Percentiles rank a stretch among this genome's conserved stretches.
phyloP scores from a whole-genome alignment of 1,140 invertebrate genomes.

The Arion vulgaris region DNA sequence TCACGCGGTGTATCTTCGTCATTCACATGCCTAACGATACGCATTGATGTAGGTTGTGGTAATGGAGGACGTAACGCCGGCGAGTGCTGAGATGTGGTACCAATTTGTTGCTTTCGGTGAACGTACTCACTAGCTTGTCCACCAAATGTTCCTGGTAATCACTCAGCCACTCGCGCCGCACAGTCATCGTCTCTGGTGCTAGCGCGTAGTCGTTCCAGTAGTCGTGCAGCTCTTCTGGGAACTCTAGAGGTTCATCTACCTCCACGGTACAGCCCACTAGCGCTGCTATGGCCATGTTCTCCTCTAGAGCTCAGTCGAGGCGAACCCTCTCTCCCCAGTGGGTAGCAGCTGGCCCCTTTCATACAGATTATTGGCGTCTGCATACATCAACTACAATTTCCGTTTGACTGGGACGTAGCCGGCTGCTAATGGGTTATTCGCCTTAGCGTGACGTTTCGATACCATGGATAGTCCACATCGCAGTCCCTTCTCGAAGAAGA shows the following conservation, averaged over 20 bases:
- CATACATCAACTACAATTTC: not conserved
- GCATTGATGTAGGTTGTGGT: constrained; percentile 45
- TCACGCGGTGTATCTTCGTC: constrained; percentile 40
- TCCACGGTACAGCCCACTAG: not conserved
- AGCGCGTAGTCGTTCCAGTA: not conserved
- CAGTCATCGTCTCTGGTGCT: not conserved
- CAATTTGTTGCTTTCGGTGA: constrained; percentile 39
- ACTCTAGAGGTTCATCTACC: not conserved
- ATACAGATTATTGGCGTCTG: constrained; percentile 1
- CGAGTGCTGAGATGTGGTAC: constrained; percentile 45
- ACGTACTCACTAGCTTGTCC: not conserved
- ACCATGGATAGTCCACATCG: not conserved
- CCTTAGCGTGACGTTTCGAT: not conserved
- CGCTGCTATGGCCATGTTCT: not conserved
- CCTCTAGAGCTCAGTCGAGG: not conserved
- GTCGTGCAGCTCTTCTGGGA: not conserved
- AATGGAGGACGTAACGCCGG: constrained; percentile 47
- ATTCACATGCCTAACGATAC: constrained; percentile 25
- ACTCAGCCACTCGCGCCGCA: constrained; percentile 13
- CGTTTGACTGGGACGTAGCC: not conserved
- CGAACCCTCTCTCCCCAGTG: not conserved
- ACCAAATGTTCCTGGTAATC: constrained; percentile 24
- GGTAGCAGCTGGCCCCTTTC: not conserved
- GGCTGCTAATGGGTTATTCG: not conserved
- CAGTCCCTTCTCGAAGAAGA: not conserved